Conservation (phyloP, 2,113 vertebrate genomes). For the Nothobranchius kuhntae region DNA sequence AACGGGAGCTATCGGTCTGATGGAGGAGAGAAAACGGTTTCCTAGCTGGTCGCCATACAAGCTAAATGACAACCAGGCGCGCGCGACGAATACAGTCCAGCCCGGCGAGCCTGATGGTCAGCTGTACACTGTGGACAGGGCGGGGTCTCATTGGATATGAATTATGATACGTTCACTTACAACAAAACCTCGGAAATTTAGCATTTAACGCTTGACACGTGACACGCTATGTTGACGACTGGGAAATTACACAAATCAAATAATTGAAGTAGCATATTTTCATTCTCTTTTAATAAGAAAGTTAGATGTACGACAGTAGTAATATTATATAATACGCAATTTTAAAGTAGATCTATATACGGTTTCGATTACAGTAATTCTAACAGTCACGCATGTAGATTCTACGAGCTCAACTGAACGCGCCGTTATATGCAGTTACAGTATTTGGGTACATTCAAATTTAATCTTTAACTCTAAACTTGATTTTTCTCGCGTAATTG, state of each 20-base stretch:
- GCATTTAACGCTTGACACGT: too few relatives aligned
- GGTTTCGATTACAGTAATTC: too few relatives aligned
- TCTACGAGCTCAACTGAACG: conserved; percentile 26
- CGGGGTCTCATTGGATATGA: conserved; percentile 76
- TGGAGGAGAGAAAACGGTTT: not conserved
- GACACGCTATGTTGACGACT: too few relatives aligned
- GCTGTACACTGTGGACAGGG: conserved; percentile 53
- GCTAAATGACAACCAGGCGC: conserved; percentile 30
- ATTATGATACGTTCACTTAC: conserved; percentile 54
- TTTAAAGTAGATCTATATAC: not conserved
- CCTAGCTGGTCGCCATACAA: conserved; percentile 47
- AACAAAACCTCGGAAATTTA: conserved; percentile 25
- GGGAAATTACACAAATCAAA: not conserved
- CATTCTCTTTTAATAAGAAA: not conserved
- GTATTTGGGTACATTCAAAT: not conserved
- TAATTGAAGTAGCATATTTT: not conserved
- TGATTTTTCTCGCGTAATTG: too few relatives aligned
- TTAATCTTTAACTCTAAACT: too few relatives aligned
- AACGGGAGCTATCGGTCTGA: conserved; percentile 46
- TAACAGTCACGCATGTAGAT: too few relatives aligned
- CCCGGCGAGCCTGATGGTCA: conserved; percentile 38
- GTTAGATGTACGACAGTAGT: not conserved
- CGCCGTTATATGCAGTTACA: conserved; percentile 11
- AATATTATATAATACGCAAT: not conserved
- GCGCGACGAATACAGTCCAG: conserved; percentile 36